A percentile compares a stretch with the other conserved stretches of the same genome.
Evolutionary conservation across 2,113 vertebrate genomes (phyloP).

Genomic region (Tenrec ecaudatus): DNA sequence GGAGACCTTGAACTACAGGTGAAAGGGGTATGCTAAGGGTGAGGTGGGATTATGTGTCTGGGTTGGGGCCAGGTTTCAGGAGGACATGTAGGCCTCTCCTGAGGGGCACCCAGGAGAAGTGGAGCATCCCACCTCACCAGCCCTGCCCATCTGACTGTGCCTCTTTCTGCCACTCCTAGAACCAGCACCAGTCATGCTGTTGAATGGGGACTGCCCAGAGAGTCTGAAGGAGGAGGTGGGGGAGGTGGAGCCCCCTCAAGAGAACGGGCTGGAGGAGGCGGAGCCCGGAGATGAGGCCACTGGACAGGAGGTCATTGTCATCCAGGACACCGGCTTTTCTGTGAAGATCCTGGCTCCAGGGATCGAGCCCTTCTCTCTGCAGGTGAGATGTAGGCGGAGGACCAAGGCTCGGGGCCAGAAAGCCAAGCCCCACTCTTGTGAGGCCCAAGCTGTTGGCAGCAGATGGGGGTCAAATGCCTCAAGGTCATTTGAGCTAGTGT

Average conservation of each 20-base stretch:
- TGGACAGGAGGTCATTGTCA: conserved; percentile 99
- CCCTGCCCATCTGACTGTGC: not conserved
- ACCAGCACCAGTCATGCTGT: conserved; percentile 89
- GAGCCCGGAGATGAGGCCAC: conserved; percentile 92
- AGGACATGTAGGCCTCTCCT: not conserved
- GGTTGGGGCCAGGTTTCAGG: not conserved
- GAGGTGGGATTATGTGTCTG: not conserved
- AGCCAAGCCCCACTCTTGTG: not conserved
- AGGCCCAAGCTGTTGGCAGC: not conserved
- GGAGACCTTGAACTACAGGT: not conserved
- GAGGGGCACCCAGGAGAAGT: not conserved
- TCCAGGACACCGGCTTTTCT: conserved; percentile 98
- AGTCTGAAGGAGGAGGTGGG: conserved; percentile 87
- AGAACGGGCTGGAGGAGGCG: conserved; percentile 89
- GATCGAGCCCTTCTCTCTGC: conserved; percentile 95
- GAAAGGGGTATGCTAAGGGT: not conserved
- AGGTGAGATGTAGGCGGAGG: conserved; percentile 86
- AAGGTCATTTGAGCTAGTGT: not conserved
- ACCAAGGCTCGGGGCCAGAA: not conserved
- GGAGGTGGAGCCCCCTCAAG: conserved; percentile 76
- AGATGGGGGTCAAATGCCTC: not conserved
- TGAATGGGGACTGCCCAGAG: conserved; percentile 92
- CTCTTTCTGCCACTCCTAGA: conserved; percentile 80
- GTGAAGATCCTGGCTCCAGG: conserved; percentile 97
- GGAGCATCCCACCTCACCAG: not conserved